Evolutionary conservation across 2,797 vertebrate species (phyloP).

Genomic region (Morus bassanus): DNA sequence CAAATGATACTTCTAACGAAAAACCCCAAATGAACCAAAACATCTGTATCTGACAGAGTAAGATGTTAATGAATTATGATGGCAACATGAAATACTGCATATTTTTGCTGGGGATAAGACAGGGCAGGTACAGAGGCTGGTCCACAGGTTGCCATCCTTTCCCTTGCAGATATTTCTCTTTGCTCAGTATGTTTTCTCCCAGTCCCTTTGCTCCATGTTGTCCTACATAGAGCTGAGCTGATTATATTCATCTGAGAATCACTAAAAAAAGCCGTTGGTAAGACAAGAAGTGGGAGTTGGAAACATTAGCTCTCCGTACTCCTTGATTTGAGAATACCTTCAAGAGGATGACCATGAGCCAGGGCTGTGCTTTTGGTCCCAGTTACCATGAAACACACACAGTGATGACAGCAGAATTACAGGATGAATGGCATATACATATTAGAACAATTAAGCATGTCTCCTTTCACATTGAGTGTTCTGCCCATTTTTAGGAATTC

Average conservation of each 20-base stretch:
- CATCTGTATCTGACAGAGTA: neutral
- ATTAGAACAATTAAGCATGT: neutral
- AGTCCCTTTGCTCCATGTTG: neutral
- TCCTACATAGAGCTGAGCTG: neutral
- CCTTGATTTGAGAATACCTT: neutral
- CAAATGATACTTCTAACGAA: neutral
- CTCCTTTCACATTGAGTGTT: neutral
- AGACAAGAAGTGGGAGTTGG: neutral
- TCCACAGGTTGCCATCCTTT: neutral
- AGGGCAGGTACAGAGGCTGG: neutral
- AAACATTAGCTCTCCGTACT: neutral
- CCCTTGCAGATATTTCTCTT: neutral
- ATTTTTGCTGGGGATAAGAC: neutral
- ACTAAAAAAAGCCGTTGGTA: neutral
- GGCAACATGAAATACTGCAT: neutral
- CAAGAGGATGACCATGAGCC: neutral
- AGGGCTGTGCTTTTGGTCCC: neutral
- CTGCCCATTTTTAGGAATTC: neutral
- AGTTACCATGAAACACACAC: accelerated
- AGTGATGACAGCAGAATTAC: neutral
- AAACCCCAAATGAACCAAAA: neutral
- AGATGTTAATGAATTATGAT: neutral
- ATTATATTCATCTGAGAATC: neutral
- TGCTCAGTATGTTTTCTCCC: neutral
- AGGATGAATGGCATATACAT: too few relatives aligned